Evolutionary conservation across 2,888 invertebrate species (phyloP).

Genomic region (Pecten maximus): DNA sequence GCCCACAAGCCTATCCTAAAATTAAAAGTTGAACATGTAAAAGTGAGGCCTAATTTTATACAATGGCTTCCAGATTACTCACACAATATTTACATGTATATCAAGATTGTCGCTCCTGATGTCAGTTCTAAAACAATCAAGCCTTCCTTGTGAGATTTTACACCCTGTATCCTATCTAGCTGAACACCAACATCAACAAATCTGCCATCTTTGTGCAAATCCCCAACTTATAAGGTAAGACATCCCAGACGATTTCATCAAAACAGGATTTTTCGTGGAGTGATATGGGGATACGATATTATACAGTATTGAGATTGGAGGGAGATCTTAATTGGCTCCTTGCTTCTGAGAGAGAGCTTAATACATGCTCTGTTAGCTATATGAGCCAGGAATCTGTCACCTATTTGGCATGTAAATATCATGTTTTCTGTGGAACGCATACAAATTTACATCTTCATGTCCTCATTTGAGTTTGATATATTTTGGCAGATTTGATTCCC

Average conservation of each 20-base stretch:
- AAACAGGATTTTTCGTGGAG: not conserved
- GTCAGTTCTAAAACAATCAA: too few relatives aligned
- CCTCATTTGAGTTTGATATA: too few relatives aligned
- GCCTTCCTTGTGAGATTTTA: too few relatives aligned
- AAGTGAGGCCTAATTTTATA: too few relatives aligned
- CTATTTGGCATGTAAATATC: not conserved
- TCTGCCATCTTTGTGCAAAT: not conserved
- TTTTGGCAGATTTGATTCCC: too few relatives aligned
- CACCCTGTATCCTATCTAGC: too few relatives aligned
- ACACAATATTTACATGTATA: too few relatives aligned
- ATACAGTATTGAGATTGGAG: not conserved
- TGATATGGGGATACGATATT: conserved; percentile 1
- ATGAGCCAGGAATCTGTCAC: not conserved
- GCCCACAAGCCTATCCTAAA: too few relatives aligned
- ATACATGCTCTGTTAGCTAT: not conserved
- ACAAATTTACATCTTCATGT: not conserved
- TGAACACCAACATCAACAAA: not conserved
- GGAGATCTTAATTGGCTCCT: not conserved
- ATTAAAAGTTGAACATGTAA: too few relatives aligned
- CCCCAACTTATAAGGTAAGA: not conserved
- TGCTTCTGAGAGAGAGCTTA: not conserved
- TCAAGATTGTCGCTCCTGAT: too few relatives aligned
- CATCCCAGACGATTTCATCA: conserved; percentile 21
- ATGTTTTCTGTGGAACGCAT: not conserved
- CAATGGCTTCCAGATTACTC: too few relatives aligned